A percentile compares a stretch with the other conserved stretches of the same genome.
These are phyloP conservation scores for Dasypus novemcinctus DNA, from an alignment of 2,113 vertebrate genomes.

Conservation along the genomic window DNA sequence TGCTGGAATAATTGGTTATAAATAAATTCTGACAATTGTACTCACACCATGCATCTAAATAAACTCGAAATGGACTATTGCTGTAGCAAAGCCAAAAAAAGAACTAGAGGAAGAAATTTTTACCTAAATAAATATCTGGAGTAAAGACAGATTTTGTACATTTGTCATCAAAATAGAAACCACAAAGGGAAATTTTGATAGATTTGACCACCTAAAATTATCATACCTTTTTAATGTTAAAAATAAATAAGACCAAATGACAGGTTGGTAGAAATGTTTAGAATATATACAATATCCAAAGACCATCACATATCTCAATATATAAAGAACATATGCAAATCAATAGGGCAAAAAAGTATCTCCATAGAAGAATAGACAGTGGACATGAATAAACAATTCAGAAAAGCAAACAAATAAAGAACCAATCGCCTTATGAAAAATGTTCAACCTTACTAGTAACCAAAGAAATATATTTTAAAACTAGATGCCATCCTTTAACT, in stretches of 20 bases:
- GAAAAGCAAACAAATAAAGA: neutral
- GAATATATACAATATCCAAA: neutral
- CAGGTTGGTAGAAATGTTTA: neutral
- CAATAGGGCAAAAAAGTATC: neutral
- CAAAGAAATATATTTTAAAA: neutral
- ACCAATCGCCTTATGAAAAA: neutral
- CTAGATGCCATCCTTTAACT: neutral
- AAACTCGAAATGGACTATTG: neutral
- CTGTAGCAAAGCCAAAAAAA: neutral
- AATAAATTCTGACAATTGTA: neutral
- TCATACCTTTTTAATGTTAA: neutral
- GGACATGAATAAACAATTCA: neutral
- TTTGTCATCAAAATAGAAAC: neutral
- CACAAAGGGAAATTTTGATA: neutral
- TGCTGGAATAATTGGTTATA: neutral
- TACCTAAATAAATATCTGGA: neutral
- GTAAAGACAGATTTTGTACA: neutral
- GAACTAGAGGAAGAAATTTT: neutral
- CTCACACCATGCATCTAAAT: rapidly evolving
- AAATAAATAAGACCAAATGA: neutral
- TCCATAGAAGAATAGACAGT: neutral
- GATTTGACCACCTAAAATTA: neutral
- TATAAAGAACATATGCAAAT: conserved; percentile 25
- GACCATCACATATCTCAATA: neutral
- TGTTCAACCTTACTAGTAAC: neutral